These are phyloP conservation scores for Cerastoderma edule DNA, from an alignment of 2,888 invertebrate genomes.

Conservation along the genomic window DNA sequence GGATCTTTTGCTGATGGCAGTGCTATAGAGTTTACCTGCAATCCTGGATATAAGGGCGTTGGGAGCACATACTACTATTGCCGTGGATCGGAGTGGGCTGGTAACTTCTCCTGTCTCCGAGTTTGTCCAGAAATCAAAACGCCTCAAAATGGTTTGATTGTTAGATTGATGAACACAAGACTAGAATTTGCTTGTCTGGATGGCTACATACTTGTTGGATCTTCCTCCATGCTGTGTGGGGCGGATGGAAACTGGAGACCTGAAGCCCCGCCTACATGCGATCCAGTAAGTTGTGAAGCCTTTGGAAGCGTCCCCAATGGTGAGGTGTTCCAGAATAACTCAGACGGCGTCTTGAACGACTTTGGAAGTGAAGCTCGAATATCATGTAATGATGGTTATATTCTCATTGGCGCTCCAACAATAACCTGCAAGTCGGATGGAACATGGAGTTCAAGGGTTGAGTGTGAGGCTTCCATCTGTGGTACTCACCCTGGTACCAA, in stretches of 20 bases:
- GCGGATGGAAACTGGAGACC: constrained; percentile 31
- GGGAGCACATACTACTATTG: constrained; percentile 20
- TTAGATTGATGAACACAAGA: constrained; percentile 16
- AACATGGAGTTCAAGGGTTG: constrained; percentile 32
- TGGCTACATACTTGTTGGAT: constrained; percentile 27
- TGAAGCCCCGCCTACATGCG: constrained; percentile 27
- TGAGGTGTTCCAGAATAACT: constrained; percentile 22
- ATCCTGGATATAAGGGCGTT: constrained; percentile 17
- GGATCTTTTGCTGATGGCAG: constrained; percentile 19
- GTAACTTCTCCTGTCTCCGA: constrained; percentile 12
- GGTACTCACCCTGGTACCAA: constrained; percentile 28
- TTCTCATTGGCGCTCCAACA: constrained; percentile 24
- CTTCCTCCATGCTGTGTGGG: constrained; percentile 20
- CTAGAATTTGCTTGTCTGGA: constrained; percentile 34
- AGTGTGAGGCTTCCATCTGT: constrained; percentile 26
- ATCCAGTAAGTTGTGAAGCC: constrained; percentile 31
- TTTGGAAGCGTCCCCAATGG: constrained; percentile 35
- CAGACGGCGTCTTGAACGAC: constrained; percentile 19
- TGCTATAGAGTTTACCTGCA: constrained; percentile 23
- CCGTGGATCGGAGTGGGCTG: constrained; percentile 3
- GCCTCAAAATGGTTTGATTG: constrained; percentile 32
- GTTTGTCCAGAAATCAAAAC: constrained; percentile 8
- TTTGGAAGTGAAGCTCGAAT: constrained; percentile 38
- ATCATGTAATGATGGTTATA: constrained; percentile 30
- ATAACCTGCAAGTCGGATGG: constrained; percentile 39